These are phyloP conservation scores for Odontocerum albicorne DNA, from an alignment of 2,888 invertebrate genomes.

Conservation along the genomic window DNA sequence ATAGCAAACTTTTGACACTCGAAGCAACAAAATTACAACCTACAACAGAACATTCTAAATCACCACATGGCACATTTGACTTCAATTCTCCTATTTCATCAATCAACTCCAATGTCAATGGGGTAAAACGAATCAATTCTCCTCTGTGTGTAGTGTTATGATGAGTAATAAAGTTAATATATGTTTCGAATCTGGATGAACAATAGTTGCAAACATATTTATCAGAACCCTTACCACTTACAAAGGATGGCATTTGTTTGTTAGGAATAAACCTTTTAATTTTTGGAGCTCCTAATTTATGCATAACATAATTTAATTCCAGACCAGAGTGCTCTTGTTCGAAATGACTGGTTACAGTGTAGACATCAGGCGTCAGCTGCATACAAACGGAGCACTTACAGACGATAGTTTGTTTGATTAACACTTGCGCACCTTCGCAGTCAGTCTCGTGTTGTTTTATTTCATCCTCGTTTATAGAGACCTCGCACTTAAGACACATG, in stretches of 20 bases:
- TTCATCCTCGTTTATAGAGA: slow-evolving; percentile 39
- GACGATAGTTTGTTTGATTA: slow-evolving; percentile 46
- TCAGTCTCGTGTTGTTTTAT: slow-evolving; percentile 38
- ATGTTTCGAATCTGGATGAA: not conserved
- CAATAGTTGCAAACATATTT: slow-evolving; percentile 35
- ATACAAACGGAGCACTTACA: slow-evolving; percentile 53
- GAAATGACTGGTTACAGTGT: slow-evolving; percentile 47
- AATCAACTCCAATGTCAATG: slow-evolving; percentile 1
- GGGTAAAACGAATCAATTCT: slow-evolving; percentile 15
- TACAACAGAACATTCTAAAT: slow-evolving; percentile 20
- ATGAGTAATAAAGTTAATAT: slow-evolving; percentile 10
- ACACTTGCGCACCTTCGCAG: slow-evolving; percentile 41
- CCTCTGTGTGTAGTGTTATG: slow-evolving; percentile 12
- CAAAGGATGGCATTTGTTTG: slow-evolving; percentile 23
- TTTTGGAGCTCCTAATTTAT: slow-evolving; percentile 40
- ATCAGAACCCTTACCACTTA: too few species aligned
- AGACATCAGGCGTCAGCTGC: slow-evolving; percentile 43
- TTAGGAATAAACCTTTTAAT: slow-evolving; percentile 4
- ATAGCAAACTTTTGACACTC: not conserved
- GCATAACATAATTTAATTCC: slow-evolving; percentile 43
- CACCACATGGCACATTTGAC: not conserved
- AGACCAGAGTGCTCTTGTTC: slow-evolving; percentile 39
- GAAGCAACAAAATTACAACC: slow-evolving; percentile 18
- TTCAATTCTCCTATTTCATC: slow-evolving; percentile 28
- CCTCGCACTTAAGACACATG: slow-evolving; percentile 47